phyloP scores from a whole-genome alignment of 2,113 vertebrate species.

The Ciconia maguari region DNA sequence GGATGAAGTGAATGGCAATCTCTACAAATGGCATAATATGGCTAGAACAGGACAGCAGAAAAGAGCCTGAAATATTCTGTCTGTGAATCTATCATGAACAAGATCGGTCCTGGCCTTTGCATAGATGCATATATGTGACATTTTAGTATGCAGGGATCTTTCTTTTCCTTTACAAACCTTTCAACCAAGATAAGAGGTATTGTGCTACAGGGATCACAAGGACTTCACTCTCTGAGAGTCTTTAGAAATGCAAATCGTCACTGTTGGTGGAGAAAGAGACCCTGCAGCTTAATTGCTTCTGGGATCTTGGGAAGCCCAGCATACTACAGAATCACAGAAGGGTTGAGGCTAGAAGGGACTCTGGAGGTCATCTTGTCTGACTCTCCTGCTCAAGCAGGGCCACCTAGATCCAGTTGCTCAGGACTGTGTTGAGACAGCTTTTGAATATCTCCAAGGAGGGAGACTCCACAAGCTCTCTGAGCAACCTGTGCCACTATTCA shows the following conservation, averaged over 20 bases:
- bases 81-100: background rate
- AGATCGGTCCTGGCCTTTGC: background rate
- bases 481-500: background rate
- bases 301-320: background rate
- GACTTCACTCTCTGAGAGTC: background rate
- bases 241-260: background rate
- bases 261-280: background rate
- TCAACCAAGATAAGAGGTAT: background rate
- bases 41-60: background rate
- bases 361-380: background rate
- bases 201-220: background rate
- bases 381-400: background rate
- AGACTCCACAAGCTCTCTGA: background rate
- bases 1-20: background rate
- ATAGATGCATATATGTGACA: background rate
- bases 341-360: background rate
- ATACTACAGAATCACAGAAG: background rate
- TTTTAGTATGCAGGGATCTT: background rate
- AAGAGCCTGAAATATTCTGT: background rate
- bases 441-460: background rate
- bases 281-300: background rate
- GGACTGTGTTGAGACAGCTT: accelerated
- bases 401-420: background rate
- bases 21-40: background rate
- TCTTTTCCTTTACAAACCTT: background rate